Evolutionary conservation across 2,888 invertebrate genomes (phyloP).

Genomic region (Apodemia duryi): DNA sequence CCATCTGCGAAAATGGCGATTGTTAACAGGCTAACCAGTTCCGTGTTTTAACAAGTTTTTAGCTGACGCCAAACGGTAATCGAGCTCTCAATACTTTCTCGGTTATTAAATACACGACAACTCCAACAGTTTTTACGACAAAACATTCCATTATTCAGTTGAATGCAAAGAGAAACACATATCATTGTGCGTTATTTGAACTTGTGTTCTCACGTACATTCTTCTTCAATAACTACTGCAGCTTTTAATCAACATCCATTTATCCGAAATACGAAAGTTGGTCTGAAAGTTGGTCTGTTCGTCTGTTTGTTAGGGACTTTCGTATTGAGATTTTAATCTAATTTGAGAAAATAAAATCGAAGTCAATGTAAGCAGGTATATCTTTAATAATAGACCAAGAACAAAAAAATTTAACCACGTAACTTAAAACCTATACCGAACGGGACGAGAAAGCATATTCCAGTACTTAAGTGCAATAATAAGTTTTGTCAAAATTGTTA

Average conservation of each 20-base stretch:
- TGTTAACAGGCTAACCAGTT: conserved; percentile 39
- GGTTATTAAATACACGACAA: conserved; percentile 38
- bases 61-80: conserved; percentile 43
- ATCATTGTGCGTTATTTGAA: conserved; percentile 25
- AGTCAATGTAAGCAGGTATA: no score
- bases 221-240: not conserved
- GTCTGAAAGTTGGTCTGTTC: no score
- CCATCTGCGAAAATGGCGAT: conserved; percentile 24
- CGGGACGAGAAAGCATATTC: no score
- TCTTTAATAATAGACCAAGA: no score
- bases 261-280: no score
- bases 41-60: conserved; percentile 40
- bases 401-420: no score
- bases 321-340: no score
- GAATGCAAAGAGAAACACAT: conserved; percentile 26
- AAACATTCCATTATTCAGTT: conserved; percentile 30
- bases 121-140: conserved; percentile 25
- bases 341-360: no score
- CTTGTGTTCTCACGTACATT: not conserved
- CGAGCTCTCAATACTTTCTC: conserved; percentile 47
- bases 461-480: no score
- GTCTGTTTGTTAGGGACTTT: no score
- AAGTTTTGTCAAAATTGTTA: no score
- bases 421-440: no score
- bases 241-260: conserved; percentile 16